phyloP scores from a whole-genome alignment of 2,113 vertebrate species.

The Syngnathus scovelli region DNA sequence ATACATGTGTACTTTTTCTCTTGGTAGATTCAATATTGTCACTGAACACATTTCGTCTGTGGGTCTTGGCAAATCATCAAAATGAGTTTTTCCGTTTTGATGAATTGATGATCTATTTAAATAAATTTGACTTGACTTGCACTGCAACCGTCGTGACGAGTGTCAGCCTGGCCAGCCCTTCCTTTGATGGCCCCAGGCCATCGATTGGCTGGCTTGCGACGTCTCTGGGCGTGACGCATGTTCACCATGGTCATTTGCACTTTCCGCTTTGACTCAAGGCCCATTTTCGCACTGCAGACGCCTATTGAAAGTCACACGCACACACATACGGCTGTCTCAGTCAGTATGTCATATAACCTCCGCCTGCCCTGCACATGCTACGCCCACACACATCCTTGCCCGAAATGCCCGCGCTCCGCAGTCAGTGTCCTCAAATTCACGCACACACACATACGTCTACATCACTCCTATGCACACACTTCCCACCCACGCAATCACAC shows the following conservation, averaged over 20 bases:
- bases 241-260: constrained; percentile 1
- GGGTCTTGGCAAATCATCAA: too few species aligned
- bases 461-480: constrained; percentile 61
- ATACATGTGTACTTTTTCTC: too few species aligned
- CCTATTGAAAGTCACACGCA: constrained; percentile 5
- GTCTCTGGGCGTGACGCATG: not conserved
- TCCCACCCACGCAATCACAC: constrained; percentile 43
- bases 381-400: constrained; percentile 67
- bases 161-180: not conserved
- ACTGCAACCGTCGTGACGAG: not conserved
- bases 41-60: too few species aligned
- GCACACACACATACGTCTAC: constrained; percentile 49
- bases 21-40: too few species aligned
- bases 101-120: too few species aligned
- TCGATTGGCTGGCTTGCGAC: not conserved
- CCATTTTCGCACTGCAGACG: constrained; percentile 50
- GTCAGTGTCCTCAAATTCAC: constrained; percentile 47
- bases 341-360: constrained; percentile 68
- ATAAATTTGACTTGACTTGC: not conserved
- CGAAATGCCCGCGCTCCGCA: constrained; percentile 58
- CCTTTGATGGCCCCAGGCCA: not conserved
- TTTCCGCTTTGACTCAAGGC: constrained; percentile 22
- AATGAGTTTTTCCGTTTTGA: too few species aligned
- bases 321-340: constrained; percentile 59
- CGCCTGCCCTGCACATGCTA: constrained; percentile 57